Base-by-base conservation (phyloP, 2,888 invertebrate genomes). In the Petrolisthes cinctipes region DNA sequence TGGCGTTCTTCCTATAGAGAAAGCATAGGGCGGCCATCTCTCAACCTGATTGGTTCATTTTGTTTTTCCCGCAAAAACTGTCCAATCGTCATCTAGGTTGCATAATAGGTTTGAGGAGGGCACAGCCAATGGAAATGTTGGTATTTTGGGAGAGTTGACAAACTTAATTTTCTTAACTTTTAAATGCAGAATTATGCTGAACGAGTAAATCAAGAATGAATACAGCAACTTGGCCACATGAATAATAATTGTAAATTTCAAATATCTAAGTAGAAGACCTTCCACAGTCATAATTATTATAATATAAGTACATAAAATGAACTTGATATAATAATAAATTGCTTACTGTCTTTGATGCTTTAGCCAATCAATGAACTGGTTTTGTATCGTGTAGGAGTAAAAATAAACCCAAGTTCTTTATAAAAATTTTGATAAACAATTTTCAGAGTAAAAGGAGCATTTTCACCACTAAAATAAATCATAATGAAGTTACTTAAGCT, bases 1-100 rank as follows among this genome's bases (percentile, higher is more conserved):
- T 85, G 85, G 85, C 85, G 88, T 88, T 86, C 85, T 88, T 78
- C 88, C 85, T 37, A 85, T 85, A 88, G 88, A 85, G 88, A 82
- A 85, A 88, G 85, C 88, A 85, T 88, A 85, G 85, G 85, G 85
- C 76, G 85, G 82, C 82, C 53, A 85, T 85, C 82, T 20, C 51
- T 11, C 6, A 17, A 51, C 51, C 54, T 82, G 85, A 88, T 88
- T 88, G 88, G 88, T 66, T 54, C 5, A n/a, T 85, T 88, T 88
- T 85, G 88, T 85, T 14, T 88, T 85, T 88, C 88, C 88, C 88
- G 88, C 88, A 78, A 68, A 82, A 68, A 76, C 85, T 57, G 71
- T 4, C 88, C 88, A 88, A 88, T 79, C 71, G 17, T 17, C 14
- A 17, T 23, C 57, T 17, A 37, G 81, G 66, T 84, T 78, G 66